Conservation (phyloP, 2,888 invertebrate species). For the Linnaemya vulpina region DNA sequence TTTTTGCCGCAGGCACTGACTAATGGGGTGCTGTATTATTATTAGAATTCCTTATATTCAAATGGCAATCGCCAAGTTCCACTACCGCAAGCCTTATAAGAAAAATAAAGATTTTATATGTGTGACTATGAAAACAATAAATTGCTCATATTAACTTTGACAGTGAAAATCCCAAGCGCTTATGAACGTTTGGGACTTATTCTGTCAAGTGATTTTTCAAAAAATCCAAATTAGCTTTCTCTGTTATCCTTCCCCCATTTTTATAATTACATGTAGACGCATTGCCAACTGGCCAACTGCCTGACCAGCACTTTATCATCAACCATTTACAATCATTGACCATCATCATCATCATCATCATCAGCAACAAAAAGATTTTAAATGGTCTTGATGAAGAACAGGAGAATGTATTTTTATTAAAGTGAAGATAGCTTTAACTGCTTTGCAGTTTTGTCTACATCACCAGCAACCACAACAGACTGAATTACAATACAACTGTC, state of each 20-base stretch:
- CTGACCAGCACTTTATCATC: constrained; percentile 58
- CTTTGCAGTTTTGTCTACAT: constrained; percentile 61
- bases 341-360: constrained; percentile 44
- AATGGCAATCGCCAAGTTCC: no score
- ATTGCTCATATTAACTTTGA: no score
- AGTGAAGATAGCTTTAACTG: constrained; percentile 56
- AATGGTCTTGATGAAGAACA: constrained; percentile 20
- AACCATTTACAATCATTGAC: constrained; percentile 65
- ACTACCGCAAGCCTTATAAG: no score
- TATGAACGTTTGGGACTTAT: not conserved
- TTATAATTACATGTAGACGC: constrained; percentile 9
- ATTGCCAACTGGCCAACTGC: constrained; percentile 33
- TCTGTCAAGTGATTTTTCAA: not conserved
- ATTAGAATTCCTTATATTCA: no score
- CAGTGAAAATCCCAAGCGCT: no score
- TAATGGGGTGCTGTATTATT: no score
- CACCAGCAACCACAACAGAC: constrained; percentile 12
- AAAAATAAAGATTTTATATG: no score
- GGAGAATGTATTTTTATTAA: constrained; percentile 23
- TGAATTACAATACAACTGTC: constrained; percentile 38
- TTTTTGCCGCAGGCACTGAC: no score
- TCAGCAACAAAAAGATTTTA: constrained; percentile 41
- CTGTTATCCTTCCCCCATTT: not conserved
- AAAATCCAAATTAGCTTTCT: not conserved
- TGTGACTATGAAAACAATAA: no score